Evolutionary conservation across 2,113 vertebrate genomes (phyloP).

Genomic region (Mormoops blainvillei): DNA sequence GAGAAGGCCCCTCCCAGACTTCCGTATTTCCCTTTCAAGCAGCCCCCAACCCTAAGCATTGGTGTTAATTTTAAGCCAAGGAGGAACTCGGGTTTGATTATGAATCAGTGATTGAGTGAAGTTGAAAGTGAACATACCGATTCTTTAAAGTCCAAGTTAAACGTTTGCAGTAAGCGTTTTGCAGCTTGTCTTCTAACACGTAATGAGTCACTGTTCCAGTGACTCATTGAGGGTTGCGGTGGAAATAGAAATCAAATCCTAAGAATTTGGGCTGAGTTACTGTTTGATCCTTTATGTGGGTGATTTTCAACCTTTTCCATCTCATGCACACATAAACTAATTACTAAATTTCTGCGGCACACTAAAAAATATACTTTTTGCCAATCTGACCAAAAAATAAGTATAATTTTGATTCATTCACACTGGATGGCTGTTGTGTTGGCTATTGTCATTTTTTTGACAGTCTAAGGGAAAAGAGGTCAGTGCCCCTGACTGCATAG

Average conservation of each 20-base stretch:
- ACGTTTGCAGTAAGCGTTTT: not conserved
- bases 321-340: not conserved
- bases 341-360: not conserved
- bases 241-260: slow-evolving; percentile 41
- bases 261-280: not conserved
- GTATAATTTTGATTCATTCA: not conserved
- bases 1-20: not conserved
- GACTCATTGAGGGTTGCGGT: slow-evolving; percentile 38
- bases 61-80: not conserved
- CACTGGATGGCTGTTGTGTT: not conserved
- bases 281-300: not conserved
- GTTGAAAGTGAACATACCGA: slow-evolving; percentile 40
- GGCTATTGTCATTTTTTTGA: not conserved
- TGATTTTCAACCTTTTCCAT: not conserved
- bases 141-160: slow-evolving; percentile 39
- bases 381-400: not conserved
- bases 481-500: not conserved
- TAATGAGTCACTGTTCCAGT: slow-evolving; percentile 48
- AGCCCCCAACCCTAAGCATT: not conserved
- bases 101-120: slow-evolving; percentile 14
- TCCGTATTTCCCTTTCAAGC: not conserved
- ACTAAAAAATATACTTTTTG: not conserved
- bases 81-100: not conserved
- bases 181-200: not conserved
- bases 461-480: not conserved